A percentile compares a stretch with the other conserved stretches of the same genome.
These are phyloP conservation scores for Coenobita brevimanus DNA, from an alignment of 1,140 invertebrate species.

Conservation along the genomic window DNA sequence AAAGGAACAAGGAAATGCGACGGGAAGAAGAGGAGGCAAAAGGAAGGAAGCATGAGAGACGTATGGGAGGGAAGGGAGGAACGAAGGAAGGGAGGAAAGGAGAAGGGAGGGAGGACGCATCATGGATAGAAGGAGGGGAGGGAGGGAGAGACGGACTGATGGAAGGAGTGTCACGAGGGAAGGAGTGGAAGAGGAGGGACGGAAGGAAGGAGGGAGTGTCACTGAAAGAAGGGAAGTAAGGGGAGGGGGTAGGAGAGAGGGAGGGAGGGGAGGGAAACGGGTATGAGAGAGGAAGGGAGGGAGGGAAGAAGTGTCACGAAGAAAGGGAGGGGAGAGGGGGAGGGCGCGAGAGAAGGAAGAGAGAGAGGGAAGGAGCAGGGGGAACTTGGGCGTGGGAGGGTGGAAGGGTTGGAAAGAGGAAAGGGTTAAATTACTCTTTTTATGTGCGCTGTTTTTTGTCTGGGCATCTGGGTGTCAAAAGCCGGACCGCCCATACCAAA, in stretches of 20 bases:
- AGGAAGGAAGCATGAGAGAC: too few relatives aligned
- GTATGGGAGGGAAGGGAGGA: too few relatives aligned
- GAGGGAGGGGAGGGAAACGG: background rate
- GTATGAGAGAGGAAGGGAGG: background rate
- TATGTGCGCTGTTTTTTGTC: conserved; percentile 62
- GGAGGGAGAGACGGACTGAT: too few relatives aligned
- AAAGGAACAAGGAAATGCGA: too few relatives aligned
- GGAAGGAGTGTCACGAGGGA: background rate
- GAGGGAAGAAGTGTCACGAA: background rate
- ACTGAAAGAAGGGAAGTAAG: too few relatives aligned
- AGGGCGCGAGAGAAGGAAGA: background rate
- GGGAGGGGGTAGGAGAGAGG: background rate
- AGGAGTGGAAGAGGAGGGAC: background rate
- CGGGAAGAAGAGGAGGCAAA: too few relatives aligned
- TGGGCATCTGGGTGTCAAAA: conserved; percentile 34
- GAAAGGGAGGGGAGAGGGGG: background rate
- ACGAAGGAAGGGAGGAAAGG: too few relatives aligned
- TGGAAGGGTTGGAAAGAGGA: conserved; percentile 42
- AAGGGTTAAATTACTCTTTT: conserved; percentile 69
- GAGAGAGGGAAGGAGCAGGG: conserved; percentile 4
- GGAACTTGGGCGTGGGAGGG: conserved; percentile 30
- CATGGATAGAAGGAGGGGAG: too few relatives aligned
- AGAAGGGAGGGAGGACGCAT: too few relatives aligned
- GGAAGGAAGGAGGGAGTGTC: background rate
- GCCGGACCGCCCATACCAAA: background rate